Conservation (phyloP, 2,113 vertebrate species). For the Regulus satrapa region DNA sequence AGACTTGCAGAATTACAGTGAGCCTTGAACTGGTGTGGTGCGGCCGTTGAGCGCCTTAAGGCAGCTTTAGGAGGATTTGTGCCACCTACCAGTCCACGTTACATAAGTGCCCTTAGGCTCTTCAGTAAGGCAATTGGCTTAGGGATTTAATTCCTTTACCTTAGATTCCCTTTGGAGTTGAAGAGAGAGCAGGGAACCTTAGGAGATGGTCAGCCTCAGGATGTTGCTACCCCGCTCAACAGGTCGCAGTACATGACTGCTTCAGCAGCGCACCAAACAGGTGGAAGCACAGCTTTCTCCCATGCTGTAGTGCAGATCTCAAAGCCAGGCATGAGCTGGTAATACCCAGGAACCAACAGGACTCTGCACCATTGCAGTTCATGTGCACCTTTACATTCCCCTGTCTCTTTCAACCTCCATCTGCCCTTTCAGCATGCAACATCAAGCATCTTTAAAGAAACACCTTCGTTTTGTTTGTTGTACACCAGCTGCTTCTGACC, state of each 20-base stretch:
- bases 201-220: background rate
- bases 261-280: background rate
- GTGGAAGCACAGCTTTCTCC: background rate
- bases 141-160: background rate
- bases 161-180: background rate
- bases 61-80: background rate
- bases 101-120: background rate
- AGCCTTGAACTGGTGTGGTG: background rate
- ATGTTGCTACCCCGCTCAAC: background rate
- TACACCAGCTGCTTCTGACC: background rate
- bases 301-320: background rate
- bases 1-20: background rate
- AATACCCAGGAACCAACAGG: background rate
- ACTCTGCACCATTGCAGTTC: background rate
- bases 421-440: background rate
- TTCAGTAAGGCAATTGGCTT: background rate
- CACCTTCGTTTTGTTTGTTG: background rate
- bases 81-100: background rate
- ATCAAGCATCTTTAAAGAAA: background rate
- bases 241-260: rapidly evolving
- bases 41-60: background rate
- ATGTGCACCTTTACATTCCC: background rate
- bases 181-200: background rate
- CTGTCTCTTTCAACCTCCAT: background rate
- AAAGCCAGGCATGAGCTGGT: background rate